Evolutionary conservation across 2,113 vertebrate genomes (phyloP).

Genomic region (Cynoglossus semilaevis): DNA sequence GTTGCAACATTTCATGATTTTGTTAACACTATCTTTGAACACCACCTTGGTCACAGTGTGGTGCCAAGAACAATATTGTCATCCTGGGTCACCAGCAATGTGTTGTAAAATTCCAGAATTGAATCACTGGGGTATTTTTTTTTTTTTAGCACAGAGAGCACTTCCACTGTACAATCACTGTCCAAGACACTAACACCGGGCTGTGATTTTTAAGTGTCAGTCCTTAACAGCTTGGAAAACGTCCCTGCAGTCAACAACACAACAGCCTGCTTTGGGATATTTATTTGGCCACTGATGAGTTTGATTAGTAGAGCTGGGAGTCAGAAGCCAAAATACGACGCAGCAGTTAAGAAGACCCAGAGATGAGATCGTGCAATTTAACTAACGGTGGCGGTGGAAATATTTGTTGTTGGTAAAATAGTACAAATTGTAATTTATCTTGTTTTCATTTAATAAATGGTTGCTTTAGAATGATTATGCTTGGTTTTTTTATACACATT

Average conservation of each 20-base stretch:
- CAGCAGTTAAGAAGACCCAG: neutral
- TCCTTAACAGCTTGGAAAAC: neutral
- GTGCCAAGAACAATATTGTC: slow-evolving; percentile 14
- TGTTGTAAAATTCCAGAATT: neutral
- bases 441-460: no score
- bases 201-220: neutral
- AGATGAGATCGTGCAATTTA: neutral
- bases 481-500: neutral
- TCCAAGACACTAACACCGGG: neutral
- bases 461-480: neutral
- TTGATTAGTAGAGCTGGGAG: neutral
- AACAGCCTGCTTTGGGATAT: neutral
- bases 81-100: neutral
- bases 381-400: neutral
- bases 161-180: slow-evolving; percentile 8
- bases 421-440: neutral
- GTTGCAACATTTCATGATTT: slow-evolving; percentile 25
- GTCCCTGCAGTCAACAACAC: neutral
- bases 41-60: slow-evolving; percentile 7
- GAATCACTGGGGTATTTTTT: neutral
- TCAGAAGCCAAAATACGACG: neutral
- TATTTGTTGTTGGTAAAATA: neutral
- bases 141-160: neutral
- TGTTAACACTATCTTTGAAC: slow-evolving; percentile 13
- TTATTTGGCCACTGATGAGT: neutral